These are phyloP conservation scores for Salminus brasiliensis DNA, from an alignment of 2,113 vertebrate species.

Conservation along the genomic window DNA sequence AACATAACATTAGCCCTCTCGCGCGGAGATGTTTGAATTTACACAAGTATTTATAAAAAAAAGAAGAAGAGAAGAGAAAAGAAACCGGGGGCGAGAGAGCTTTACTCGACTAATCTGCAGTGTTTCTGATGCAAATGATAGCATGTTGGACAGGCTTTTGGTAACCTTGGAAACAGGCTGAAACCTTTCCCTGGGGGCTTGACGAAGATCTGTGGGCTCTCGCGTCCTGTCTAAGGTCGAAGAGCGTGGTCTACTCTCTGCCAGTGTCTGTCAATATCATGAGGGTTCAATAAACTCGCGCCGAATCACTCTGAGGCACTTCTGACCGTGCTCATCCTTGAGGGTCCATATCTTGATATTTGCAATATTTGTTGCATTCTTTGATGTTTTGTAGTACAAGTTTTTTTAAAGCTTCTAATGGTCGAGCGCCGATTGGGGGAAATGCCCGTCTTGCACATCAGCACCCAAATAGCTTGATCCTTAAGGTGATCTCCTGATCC, in stretches of 20 bases:
- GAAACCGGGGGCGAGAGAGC: conserved; percentile 68
- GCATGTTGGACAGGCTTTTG: conserved; percentile 76
- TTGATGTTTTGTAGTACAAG: neutral
- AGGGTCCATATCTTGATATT: neutral
- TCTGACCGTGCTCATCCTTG: neutral
- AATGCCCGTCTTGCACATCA: neutral
- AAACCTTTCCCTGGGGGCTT: conserved; percentile 73
- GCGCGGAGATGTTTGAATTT: conserved; percentile 71
- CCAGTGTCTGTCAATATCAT: conserved; percentile 50
- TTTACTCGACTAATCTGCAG: conserved; percentile 65
- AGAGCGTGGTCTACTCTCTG: conserved; percentile 67
- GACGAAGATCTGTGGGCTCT: conserved; percentile 77
- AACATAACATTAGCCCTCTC: conserved; percentile 72
- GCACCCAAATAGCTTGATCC: neutral
- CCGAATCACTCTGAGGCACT: conserved; percentile 56
- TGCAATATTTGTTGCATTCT: conserved; percentile 1
- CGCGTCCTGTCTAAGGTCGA: conserved; percentile 60
- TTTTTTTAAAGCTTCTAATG: too few relatives aligned
- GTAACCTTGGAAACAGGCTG: conserved; percentile 83
- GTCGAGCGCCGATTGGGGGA: too few relatives aligned
- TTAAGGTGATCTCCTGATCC: neutral
- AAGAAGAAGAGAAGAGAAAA: neutral
- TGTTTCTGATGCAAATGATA: conserved; percentile 76
- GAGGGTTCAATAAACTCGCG: conserved; percentile 65
- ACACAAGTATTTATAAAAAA: conserved; percentile 67